A percentile compares a stretch with the other conserved stretches of the same genome.
These are phyloP conservation scores for Girardinichthys multiradiatus DNA, from an alignment of 2,113 vertebrate species.

Conservation along the genomic window DNA sequence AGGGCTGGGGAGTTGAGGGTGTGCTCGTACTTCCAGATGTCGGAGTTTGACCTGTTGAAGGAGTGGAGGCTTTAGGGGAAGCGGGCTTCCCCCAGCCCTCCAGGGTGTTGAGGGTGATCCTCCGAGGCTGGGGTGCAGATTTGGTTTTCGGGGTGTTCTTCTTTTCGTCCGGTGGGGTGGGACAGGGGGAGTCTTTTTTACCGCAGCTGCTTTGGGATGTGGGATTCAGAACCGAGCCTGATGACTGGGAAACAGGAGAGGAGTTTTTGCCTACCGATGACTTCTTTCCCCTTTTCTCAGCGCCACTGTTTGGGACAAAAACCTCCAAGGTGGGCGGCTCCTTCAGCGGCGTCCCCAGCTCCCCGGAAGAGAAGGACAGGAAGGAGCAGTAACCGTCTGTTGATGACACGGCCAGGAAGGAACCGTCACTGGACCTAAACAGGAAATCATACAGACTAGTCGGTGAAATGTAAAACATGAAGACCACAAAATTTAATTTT, in stretches of 20 bases:
- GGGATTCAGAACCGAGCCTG: constrained; percentile 9
- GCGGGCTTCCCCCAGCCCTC: constrained; percentile 89
- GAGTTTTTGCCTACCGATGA: constrained; percentile 61
- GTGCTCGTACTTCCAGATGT: constrained; percentile 45
- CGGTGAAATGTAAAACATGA: background rate
- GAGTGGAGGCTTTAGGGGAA: constrained; percentile 49
- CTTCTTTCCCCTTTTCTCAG: constrained; percentile 90
- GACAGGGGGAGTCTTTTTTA: constrained; percentile 68
- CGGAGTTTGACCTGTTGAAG: constrained; percentile 35
- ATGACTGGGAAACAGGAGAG: constrained; percentile 59
- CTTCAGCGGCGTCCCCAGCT: constrained; percentile 89
- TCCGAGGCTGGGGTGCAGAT: constrained; percentile 82
- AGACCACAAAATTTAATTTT: background rate
- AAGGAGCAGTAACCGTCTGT: constrained; percentile 98
- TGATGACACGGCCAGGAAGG: constrained; percentile 93
- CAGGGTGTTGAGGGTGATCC: constrained; percentile 90
- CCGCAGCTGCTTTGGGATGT: constrained; percentile 34
- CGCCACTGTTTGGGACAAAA: constrained; percentile 71
- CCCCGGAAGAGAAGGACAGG: constrained; percentile 89
- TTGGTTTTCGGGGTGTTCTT: constrained; percentile 74
- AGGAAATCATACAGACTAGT: constrained; percentile 2
- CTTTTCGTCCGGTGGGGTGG: constrained; percentile 78
- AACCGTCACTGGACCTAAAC: constrained; percentile 90
- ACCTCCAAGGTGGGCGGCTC: constrained; percentile 85
- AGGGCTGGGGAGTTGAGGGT: constrained; percentile 51